phyloP scores from a whole-genome alignment of 92 coral and sea anemone genomes.

The Meandrina meandrites region DNA sequence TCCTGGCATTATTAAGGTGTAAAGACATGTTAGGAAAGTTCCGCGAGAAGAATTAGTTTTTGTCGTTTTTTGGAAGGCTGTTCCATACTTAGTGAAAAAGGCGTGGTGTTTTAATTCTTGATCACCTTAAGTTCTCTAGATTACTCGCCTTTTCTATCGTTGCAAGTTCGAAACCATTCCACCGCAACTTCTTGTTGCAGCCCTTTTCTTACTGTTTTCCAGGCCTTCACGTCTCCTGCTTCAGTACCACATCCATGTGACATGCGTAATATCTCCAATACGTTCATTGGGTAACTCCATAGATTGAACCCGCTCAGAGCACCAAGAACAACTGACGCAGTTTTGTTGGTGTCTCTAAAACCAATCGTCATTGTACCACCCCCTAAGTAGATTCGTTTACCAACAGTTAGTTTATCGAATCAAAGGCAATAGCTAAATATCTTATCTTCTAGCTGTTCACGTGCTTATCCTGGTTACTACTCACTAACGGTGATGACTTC shows the following conservation, averaged over 20 bases:
- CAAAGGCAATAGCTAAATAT: background rate
- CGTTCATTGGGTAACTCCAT: slow-evolving; percentile 31
- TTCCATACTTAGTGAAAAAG: background rate
- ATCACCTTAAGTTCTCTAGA: background rate
- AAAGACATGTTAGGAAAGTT: background rate
- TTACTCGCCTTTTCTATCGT: slow-evolving; percentile 4
- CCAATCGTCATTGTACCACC: slow-evolving; percentile 46
- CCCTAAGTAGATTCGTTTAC: background rate
- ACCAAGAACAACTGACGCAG: slow-evolving; percentile 15
- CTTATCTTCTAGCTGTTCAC: no score
- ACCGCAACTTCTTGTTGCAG: slow-evolving; percentile 15
- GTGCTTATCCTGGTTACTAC: no score
- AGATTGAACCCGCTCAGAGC: slow-evolving; percentile 42
- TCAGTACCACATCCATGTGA: slow-evolving; percentile 57
- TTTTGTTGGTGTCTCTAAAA: background rate
- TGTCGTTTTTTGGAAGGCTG: background rate
- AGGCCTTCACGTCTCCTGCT: slow-evolving; percentile 44
- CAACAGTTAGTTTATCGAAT: background rate
- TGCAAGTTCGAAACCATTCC: slow-evolving; percentile 10
- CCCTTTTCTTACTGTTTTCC: slow-evolving; percentile 34
- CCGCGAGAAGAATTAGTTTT: no score
- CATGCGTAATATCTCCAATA: slow-evolving; percentile 52
- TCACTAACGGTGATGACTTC: no score
- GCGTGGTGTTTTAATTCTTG: background rate
- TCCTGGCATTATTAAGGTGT: no score